Base-by-base conservation (phyloP, 2,888 invertebrate species). In the Andrena praecox region DNA sequence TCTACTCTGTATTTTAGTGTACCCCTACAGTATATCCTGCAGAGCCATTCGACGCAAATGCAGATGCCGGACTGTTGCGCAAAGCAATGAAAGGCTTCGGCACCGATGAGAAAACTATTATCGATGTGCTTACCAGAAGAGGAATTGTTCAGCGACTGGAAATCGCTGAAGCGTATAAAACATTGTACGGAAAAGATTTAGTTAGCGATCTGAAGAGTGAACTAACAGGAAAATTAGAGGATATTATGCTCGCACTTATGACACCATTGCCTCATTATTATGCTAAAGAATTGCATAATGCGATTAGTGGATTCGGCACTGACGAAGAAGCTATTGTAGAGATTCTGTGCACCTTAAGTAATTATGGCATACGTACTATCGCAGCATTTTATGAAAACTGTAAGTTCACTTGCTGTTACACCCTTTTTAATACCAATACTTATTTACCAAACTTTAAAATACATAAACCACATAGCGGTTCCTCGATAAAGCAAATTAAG, bases 71-170 rank as follows among this genome's bases (percentile, higher is more conserved):
- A 87, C 96, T 96, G 80, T 95, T 98, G 71, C 96, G 97, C 88
- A 98, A 97, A 94, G 98, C 98, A 27, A 98, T 98, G 98, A 98
- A 98, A 94, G 98, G 98, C 75, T 96, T 98, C 91, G 98, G 98
- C 76, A 98, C 98, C 48, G 98, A 99, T 92, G 98, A 99, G 94
- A 97, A 97, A 91, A 96, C 98, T 80, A 98, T 99, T 93, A 98
- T 98, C 91, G 97, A 98, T 92, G 96, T 99, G 7, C 95, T 99
- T 59, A 97, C 97, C 75, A 96, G 97, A 87, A 96, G 99, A 84
- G 98, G 98, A 82, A 98, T 98, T 93, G 97, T 97, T 4, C 99
- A 99, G 94, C 96, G 99, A 82, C 95, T 98, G 89, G 97, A 98
- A 94, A 98, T 99, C 91, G 96, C 97, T 62, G 97, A 97, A 93